Base-by-base conservation (phyloP, 2,797 vertebrate genomes). In the Ispidina picta region DNA sequence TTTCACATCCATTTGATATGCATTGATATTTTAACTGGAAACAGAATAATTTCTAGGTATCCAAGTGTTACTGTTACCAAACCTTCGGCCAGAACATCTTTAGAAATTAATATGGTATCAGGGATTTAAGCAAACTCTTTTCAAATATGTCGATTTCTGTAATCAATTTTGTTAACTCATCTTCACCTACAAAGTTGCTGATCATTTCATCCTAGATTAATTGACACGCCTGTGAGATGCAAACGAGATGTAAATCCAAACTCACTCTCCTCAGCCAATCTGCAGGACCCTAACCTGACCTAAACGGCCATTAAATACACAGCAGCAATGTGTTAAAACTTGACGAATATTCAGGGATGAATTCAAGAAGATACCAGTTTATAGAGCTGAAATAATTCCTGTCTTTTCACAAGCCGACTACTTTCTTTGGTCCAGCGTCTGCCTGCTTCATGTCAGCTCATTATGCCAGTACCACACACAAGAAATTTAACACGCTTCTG, bases 401-500 rank as follows among this genome's bases (percentile, higher is more conserved):
- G 60, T 75, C 64, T 91, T 96, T 84, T 77, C 84, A 91, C 83
- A 81, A 89, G 66, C 72, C 22, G 44, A 83, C 75, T 93, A 95
- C 87, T 93, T 91, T 37, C 19, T 70, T 39, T 66, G 65, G 69
- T 90, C 72, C 66, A 66, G 59, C 9, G 4, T 68, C 77, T 84
- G 84, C 46, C 80, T 83, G 69, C 75, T 92, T 86, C 44, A 4
- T 59, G n/a, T 80, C 86, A 77, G 72, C 35, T 75, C 44, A 13
- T 79, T 82, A 87, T 56, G 71, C 62, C 79, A 94, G 78, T 22
- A 14, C 43, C 77, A 84, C 14, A 83, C 13, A 8, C 64, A 48
- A 86, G 60, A 94, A 94, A 95, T 96, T 33, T 70, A 95, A 89
- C 87, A 88, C 8, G 10, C 37, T 88, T 56, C 56, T 90, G 82